Evolutionary conservation across 2,113 vertebrate species (phyloP), one percentile per base, ranked within the genome.

Genomic region (Trinectes maculatus): DNA sequence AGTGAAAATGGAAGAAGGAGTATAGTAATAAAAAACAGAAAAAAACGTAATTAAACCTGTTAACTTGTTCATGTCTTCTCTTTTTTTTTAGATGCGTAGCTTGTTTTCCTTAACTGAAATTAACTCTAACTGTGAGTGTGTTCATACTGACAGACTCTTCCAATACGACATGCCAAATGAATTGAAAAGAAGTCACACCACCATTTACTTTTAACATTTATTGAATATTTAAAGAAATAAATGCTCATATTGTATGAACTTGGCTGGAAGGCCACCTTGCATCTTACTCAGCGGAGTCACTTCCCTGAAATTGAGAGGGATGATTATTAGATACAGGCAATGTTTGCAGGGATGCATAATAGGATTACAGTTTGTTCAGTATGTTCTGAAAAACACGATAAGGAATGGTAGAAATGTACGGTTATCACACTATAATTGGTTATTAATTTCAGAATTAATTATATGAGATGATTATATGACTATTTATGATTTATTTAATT

Each of bases 221-320:
- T 80, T 82, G 4, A 43, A n/a, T 31, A 49, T 80, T 66, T 49
- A 52, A 58, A 80, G 22, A 58, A 33, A 13, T 11, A 31, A 3
- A 1, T 5, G 37, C 12, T 73, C 79, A 73, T 85, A 83, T 84
- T 82, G 2, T 74, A 83, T 79, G 79, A 77, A 49, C 37, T 52
- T 16, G 11, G 10, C 21, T 51, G 6, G 53, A 51, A 53, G 39
- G 8, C n/a, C 25, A 57, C 51, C 11, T 53, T 12, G 43, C 44
- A 12, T 13, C 13, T 87, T 58, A 89, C 40, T 86, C 85, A 62
- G 85, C 82, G 18, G 77, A 79, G 48, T 89, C 84, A 71, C 47
- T 65, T 64, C 85, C 87, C 87, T 87, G 54, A 66, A 85, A 74
- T 5, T 29, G 64, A 44, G 8, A 74, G 8, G 57, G 3, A 62